Percentiles rank a stretch among this genome's conserved stretches.
These are phyloP conservation scores for Otolemur crassicaudatus DNA, from an alignment of 2,797 vertebrate species.

Conservation along the genomic window DNA sequence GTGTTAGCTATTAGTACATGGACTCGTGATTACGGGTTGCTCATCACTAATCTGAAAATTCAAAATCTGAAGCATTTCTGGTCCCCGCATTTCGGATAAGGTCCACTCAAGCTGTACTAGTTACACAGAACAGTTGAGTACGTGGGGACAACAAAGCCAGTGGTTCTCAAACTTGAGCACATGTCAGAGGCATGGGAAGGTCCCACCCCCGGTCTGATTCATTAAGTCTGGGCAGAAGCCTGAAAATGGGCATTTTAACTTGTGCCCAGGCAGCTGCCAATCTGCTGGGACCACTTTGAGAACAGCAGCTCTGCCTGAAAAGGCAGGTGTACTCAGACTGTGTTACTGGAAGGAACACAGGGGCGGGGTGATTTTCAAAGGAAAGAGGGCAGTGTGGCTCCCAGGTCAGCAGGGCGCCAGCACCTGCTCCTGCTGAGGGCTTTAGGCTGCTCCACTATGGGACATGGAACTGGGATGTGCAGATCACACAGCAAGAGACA, in stretches of 20 bases:
- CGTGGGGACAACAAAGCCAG: not conserved
- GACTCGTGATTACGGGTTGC: not conserved
- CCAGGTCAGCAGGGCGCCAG: too few relatives aligned
- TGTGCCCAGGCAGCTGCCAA: not conserved
- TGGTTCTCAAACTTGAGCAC: not conserved
- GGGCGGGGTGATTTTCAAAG: not conserved
- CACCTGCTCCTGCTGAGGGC: not conserved
- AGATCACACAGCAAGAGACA: too few relatives aligned
- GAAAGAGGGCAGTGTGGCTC: not conserved
- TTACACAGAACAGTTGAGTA: not conserved
- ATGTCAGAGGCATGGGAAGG: not conserved
- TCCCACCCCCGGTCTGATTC: not conserved
- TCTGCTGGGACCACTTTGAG: not conserved
- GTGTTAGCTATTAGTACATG: not conserved
- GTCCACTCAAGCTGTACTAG: not conserved
- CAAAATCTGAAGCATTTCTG: not conserved
- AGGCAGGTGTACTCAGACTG: too few relatives aligned
- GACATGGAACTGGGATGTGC: not conserved
- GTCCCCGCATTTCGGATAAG: not conserved
- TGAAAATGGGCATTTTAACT: not conserved
- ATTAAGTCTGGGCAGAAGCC: not conserved
- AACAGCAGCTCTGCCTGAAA: too few relatives aligned
- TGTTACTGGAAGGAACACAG: not conserved
- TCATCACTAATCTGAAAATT: not conserved
- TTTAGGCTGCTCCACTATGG: not conserved